These are phyloP conservation scores for Phalanger gymnotis DNA, from an alignment of 2,797 vertebrate genomes.

Conservation along the genomic window DNA sequence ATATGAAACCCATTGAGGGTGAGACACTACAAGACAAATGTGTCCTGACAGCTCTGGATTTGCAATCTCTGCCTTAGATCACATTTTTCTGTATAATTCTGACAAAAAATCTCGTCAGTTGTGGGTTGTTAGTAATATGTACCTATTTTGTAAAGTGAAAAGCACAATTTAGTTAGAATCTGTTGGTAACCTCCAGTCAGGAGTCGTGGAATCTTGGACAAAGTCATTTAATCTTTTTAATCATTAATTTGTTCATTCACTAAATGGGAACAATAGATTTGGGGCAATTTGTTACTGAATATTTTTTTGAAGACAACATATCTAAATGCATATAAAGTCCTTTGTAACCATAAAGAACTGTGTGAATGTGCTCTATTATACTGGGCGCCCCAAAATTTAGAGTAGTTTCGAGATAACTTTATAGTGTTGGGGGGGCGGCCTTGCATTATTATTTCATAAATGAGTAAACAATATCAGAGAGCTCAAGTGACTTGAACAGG, in stretches of 20 bases:
- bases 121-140: not conserved
- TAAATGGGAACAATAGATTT: not conserved
- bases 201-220: not conserved
- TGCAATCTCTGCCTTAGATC: not conserved
- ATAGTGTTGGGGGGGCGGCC: not conserved
- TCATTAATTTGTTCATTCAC: not conserved
- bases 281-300: not conserved
- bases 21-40: not conserved
- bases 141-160: not conserved
- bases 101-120: not conserved
- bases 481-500: not conserved
- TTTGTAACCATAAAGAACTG: not conserved
- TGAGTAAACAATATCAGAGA: not conserved
- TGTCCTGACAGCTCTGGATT: not conserved
- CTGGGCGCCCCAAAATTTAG: not conserved
- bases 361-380: not conserved
- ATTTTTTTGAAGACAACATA: not conserved
- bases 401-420: not conserved
- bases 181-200: not conserved
- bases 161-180: not conserved
- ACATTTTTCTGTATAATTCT: not conserved
- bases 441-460: not conserved
- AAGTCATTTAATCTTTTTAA: not conserved
- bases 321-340: not conserved
- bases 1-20: not conserved